Conservation (phyloP, 1,140 invertebrate genomes). For the Ooceraea biroi region DNA sequence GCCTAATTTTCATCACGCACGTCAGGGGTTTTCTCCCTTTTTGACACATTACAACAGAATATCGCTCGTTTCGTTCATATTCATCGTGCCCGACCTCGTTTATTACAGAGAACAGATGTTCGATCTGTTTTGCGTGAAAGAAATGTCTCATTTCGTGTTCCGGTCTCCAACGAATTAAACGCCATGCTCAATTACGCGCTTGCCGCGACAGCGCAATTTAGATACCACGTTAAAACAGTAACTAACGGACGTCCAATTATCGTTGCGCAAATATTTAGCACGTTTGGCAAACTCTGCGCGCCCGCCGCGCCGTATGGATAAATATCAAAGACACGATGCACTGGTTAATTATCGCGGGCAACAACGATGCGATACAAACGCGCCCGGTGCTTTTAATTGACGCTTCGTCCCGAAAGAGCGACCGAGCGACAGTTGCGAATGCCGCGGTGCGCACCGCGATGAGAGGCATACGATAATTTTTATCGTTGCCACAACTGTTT, state of each 20-base stretch:
- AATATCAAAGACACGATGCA: slow-evolving; percentile 21
- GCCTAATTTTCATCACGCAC: too few relatives aligned
- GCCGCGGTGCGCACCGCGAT: neutral
- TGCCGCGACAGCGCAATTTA: slow-evolving; percentile 32
- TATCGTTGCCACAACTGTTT: slow-evolving; percentile 1
- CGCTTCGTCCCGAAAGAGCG: slow-evolving; percentile 6
- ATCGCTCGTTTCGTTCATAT: neutral
- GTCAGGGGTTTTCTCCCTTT: too few relatives aligned
- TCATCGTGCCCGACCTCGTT: neutral
- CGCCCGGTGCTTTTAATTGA: slow-evolving; percentile 29
- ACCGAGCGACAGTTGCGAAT: slow-evolving; percentile 3
- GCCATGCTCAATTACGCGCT: slow-evolving; percentile 16
- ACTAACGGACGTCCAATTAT: slow-evolving; percentile 41
- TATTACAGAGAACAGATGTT: neutral
- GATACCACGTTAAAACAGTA: slow-evolving; percentile 16
- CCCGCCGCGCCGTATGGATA: slow-evolving; percentile 4
- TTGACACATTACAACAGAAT: neutral
- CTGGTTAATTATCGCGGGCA: slow-evolving; percentile 38
- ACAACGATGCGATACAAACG: neutral
- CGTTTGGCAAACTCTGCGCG: neutral
- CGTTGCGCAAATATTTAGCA: slow-evolving; percentile 40
- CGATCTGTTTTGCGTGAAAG: neutral
- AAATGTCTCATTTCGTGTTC: neutral
- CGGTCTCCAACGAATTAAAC: neutral
- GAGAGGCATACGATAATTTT: slow-evolving; percentile 23